A percentile compares a stretch with the other conserved stretches of the same genome.
Evolutionary conservation across 2,113 vertebrate species (phyloP).

Genomic region (Emydura subglobosa): DNA sequence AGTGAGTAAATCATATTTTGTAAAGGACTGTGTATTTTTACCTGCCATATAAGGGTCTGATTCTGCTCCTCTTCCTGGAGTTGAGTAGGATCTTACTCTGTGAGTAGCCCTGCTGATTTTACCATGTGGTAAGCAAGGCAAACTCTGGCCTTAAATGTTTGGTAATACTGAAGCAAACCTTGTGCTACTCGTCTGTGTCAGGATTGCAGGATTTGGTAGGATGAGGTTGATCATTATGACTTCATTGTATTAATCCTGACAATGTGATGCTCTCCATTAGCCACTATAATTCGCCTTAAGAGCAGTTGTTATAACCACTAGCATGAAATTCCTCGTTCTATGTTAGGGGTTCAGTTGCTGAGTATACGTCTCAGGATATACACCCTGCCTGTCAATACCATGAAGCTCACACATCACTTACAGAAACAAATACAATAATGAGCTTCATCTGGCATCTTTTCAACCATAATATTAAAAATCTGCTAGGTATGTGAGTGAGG

Average conservation of each 20-base stretch:
- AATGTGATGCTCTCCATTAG: background rate
- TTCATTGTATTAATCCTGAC: accelerated
- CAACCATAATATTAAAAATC: background rate
- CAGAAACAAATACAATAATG: background rate
- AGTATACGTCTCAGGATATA: background rate
- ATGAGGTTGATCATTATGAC: background rate
- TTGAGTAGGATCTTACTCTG: background rate
- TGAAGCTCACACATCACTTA: accelerated
- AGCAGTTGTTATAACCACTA: background rate
- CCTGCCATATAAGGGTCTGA: background rate
- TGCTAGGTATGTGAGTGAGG: background rate
- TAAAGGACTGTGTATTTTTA: background rate
- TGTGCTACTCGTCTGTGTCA: background rate
- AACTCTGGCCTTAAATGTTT: background rate
- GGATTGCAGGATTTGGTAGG: background rate
- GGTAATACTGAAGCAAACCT: background rate
- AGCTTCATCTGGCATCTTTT: accelerated
- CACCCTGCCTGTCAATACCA: background rate
- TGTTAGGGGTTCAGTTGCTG: background rate
- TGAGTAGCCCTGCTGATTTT: background rate
- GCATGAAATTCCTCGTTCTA: background rate
- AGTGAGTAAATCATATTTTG: background rate
- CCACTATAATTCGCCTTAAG: background rate
- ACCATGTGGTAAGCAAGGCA: background rate
- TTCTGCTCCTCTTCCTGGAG: background rate